These are phyloP conservation scores for Strigamia maritima DNA, from an alignment of 2,888 invertebrate species.

Conservation along the genomic window DNA sequence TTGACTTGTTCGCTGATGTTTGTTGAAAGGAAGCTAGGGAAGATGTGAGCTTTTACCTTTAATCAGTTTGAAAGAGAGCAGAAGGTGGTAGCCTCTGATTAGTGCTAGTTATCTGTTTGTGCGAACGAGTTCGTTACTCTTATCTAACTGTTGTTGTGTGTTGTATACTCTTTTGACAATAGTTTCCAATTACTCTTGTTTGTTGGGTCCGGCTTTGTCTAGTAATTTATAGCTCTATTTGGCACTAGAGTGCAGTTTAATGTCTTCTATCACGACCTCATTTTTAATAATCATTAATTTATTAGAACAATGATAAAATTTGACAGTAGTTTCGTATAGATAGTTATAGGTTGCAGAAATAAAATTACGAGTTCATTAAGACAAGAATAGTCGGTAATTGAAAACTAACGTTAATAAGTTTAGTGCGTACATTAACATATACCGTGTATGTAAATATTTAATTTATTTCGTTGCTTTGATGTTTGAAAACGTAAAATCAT, in stretches of 20 bases:
- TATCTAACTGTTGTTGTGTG: neutral
- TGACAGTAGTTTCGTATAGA: neutral
- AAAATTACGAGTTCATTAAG: neutral
- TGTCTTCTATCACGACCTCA: neutral
- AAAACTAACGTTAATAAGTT: too few relatives aligned
- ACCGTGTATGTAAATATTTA: too few relatives aligned
- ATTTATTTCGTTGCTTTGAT: too few relatives aligned
- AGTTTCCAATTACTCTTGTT: constrained; percentile 3
- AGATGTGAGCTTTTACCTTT: neutral
- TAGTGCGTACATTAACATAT: too few relatives aligned
- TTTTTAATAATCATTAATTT: neutral
- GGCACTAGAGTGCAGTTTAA: neutral
- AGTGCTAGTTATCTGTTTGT: neutral
- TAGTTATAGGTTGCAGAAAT: neutral
- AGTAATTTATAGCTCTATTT: neutral
- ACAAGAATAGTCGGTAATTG: too few relatives aligned
- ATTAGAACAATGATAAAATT: neutral
- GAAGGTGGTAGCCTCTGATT: neutral
- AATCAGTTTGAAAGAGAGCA: neutral
- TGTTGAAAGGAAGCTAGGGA: neutral
- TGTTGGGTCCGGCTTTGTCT: neutral
- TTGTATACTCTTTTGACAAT: neutral
- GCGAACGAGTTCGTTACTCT: neutral
- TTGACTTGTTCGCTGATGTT: neutral
- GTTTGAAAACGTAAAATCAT: too few relatives aligned